A percentile compares a stretch with the other conserved stretches of the same genome.
These are phyloP conservation scores for Mus caroli DNA, from an alignment of 2,797 vertebrate genomes.

Conservation along the genomic window DNA sequence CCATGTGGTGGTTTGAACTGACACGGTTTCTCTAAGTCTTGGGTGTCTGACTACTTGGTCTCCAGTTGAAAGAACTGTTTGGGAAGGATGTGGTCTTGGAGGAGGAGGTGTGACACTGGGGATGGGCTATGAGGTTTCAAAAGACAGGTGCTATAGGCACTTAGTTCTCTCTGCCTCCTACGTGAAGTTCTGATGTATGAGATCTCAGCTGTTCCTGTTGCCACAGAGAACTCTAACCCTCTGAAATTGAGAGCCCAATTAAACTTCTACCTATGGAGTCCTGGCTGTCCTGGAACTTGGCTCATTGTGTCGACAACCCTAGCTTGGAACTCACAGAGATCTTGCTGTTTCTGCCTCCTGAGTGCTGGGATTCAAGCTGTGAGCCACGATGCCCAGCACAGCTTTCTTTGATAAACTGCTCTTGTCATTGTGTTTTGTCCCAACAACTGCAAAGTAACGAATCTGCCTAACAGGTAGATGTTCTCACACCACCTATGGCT, in stretches of 20 bases:
- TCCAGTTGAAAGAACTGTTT: neutral
- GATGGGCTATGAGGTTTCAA: neutral
- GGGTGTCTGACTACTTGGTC: neutral
- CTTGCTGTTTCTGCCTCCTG: neutral
- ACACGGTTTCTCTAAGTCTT: neutral
- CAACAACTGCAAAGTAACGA: neutral
- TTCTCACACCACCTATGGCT: neutral
- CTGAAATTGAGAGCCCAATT: neutral
- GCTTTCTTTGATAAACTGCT: neutral
- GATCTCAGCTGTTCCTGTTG: neutral
- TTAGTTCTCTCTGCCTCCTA: neutral
- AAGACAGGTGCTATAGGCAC: neutral
- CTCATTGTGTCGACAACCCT: neutral
- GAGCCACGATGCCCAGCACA: neutral
- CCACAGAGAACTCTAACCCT: neutral
- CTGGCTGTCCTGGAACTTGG: neutral
- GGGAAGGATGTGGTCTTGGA: neutral
- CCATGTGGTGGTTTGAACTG: neutral
- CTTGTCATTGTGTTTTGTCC: neutral
- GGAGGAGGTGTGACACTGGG: neutral
- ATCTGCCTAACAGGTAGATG: neutral
- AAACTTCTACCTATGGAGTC: neutral
- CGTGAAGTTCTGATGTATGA: neutral
- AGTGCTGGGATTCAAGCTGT: neutral
- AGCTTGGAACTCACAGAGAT: neutral